phyloP scores from a whole-genome alignment of 2,888 invertebrate species.

The Apotomis betuletana region DNA sequence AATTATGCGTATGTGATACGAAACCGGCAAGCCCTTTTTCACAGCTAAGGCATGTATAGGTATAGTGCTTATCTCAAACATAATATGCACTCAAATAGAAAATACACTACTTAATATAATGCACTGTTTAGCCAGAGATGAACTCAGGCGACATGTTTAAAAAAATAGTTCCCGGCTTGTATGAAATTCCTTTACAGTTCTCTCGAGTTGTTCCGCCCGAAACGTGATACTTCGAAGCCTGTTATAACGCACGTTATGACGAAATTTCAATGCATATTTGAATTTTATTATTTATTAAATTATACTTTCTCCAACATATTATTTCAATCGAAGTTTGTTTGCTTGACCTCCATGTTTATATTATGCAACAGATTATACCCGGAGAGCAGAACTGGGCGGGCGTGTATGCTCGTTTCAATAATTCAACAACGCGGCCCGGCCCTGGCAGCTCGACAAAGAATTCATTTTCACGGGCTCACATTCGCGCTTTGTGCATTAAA shows the following conservation, averaged over 20 bases:
- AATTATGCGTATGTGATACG: too few relatives aligned
- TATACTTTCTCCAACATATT: background rate
- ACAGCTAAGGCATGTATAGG: too few relatives aligned
- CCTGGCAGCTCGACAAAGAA: constrained; percentile 26
- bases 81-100: background rate
- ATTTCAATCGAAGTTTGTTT: constrained; percentile 21
- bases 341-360: constrained; percentile 50
- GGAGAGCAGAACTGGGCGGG: constrained; percentile 56
- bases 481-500: constrained; percentile 35
- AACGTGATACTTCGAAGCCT: too few relatives aligned
- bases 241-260: too few relatives aligned
- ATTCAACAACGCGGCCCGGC: constrained; percentile 53
- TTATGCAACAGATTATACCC: constrained; percentile 60
- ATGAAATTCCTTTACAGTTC: too few relatives aligned
- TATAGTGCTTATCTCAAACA: background rate
- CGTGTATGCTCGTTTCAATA: constrained; percentile 59
- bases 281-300: too few relatives aligned
- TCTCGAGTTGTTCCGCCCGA: too few relatives aligned
- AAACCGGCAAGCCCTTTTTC: too few relatives aligned
- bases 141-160: too few relatives aligned
- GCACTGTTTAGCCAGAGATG: too few relatives aligned
- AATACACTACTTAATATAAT: too few relatives aligned
- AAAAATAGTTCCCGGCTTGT: too few relatives aligned
- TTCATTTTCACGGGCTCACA: constrained; percentile 42
- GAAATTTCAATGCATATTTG: background rate